Evolutionary conservation across 2,797 vertebrate genomes (phyloP).

Genomic region (Hoplostethus atlanticus): DNA sequence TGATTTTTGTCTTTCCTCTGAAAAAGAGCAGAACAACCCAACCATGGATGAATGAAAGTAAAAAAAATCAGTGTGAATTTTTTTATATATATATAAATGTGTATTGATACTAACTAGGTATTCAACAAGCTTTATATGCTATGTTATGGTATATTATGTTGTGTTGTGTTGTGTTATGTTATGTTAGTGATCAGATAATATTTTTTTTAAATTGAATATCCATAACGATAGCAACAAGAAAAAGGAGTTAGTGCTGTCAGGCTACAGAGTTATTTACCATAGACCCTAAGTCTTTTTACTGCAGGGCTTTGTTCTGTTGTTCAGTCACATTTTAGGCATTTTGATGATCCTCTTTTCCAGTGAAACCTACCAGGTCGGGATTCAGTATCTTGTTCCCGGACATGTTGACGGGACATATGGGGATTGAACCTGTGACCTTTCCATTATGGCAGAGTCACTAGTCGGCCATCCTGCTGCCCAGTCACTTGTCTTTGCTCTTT

Average conservation of each 20-base stretch:
- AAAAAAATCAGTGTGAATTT: too few relatives aligned
- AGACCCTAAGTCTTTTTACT: neutral
- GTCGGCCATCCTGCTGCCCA: neutral
- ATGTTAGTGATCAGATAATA: neutral
- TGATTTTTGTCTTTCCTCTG: too few relatives aligned
- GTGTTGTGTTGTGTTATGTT: too few relatives aligned
- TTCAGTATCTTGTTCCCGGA: neutral
- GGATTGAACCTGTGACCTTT: too few relatives aligned
- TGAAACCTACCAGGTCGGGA: neutral
- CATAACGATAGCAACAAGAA: neutral
- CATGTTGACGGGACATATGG: too few relatives aligned
- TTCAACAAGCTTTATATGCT: too few relatives aligned
- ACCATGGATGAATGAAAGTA: too few relatives aligned
- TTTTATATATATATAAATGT: too few relatives aligned
- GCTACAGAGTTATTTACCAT: neutral
- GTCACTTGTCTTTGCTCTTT: neutral
- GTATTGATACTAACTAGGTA: too few relatives aligned
- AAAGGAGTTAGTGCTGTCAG: neutral
- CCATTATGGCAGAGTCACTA: too few relatives aligned
- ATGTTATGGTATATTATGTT: too few relatives aligned
- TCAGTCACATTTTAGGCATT: conserved; percentile 3
- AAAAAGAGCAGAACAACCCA: too few relatives aligned
- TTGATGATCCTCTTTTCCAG: neutral
- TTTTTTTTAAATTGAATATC: conserved; percentile 8
- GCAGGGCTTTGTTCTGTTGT: neutral